These are phyloP conservation scores for Pterobdella sp. DNA, from an alignment of 2,888 invertebrate species.

Conservation along the genomic window DNA sequence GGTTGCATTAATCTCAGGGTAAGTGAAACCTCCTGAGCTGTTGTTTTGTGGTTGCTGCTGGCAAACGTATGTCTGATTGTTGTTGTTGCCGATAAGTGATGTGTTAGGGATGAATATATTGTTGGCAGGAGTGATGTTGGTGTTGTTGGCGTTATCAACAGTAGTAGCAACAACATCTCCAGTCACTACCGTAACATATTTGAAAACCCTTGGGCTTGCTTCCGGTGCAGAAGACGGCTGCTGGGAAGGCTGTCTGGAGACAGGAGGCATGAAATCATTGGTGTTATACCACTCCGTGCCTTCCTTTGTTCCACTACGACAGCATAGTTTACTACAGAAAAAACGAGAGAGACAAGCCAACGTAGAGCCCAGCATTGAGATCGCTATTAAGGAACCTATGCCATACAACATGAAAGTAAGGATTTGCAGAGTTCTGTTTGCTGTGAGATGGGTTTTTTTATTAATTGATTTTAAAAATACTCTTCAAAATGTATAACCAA, in stretches of 20 bases:
- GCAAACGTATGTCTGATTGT: slow-evolving; percentile 3
- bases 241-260: neutral
- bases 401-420: slow-evolving; percentile 25
- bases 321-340: slow-evolving; percentile 10
- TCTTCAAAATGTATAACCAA: no score
- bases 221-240: neutral
- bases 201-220: slow-evolving; percentile 27
- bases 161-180: slow-evolving; percentile 12
- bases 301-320: slow-evolving; percentile 17
- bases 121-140: neutral
- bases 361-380: slow-evolving; percentile 20
- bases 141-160: slow-evolving; percentile 5
- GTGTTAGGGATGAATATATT: slow-evolving; percentile 6
- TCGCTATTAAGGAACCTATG: slow-evolving; percentile 8
- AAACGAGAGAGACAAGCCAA: slow-evolving; percentile 22
- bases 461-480: neutral
- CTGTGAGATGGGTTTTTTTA: slow-evolving; percentile 3
- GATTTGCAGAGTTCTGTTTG: slow-evolving; percentile 23
- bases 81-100: neutral
- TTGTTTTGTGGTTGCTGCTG: slow-evolving; percentile 8
- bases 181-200: slow-evolving; percentile 26
- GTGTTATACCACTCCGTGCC: slow-evolving; percentile 20
- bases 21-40: neutral
- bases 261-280: neutral
- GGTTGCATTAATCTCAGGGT: neutral